These are phyloP conservation scores for Leucophenga varia DNA, from an alignment of 1,140 invertebrate species.

Conservation along the genomic window DNA sequence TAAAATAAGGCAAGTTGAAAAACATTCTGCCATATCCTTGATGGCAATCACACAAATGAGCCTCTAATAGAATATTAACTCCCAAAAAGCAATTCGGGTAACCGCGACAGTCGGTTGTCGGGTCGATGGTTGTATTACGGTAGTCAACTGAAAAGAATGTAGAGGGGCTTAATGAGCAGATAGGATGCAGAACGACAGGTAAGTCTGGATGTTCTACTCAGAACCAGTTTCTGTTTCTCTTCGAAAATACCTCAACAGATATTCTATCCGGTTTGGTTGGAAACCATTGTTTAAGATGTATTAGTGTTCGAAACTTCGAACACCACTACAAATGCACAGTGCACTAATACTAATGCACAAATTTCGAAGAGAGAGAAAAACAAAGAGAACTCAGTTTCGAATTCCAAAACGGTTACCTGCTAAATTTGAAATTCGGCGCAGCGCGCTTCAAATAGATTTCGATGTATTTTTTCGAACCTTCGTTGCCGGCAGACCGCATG, in stretches of 20 bases:
- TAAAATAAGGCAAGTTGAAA: background rate
- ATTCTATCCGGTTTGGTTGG: too few relatives aligned
- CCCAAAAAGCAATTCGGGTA: constrained; percentile 34
- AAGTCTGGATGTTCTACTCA: constrained; percentile 20
- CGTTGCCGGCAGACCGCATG: constrained; percentile 23
- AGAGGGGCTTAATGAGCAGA: constrained; percentile 2
- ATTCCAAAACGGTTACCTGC: constrained; percentile 34
- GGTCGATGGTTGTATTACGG: too few relatives aligned
- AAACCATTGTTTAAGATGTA: too few relatives aligned
- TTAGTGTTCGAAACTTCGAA: background rate
- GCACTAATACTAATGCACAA: too few relatives aligned
- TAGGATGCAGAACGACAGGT: constrained; percentile 24
- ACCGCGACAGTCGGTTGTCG: constrained; percentile 14
- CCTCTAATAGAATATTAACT: constrained; percentile 56
- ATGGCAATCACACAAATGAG: constrained; percentile 54
- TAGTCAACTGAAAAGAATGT: constrained; percentile 19
- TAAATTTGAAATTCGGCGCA: constrained; percentile 35
- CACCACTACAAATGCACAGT: constrained; percentile 21
- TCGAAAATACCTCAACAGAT: constrained; percentile 7
- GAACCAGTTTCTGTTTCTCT: constrained; percentile 23
- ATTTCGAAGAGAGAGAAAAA: constrained; percentile 2
- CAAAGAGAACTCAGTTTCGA: constrained; percentile 3
- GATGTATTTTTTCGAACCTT: too few relatives aligned
- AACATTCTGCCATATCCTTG: constrained; percentile 32
- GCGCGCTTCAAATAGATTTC: constrained; percentile 18